phyloP scores from a whole-genome alignment of 2,113 vertebrate species.

The Steatornis caripensis region DNA sequence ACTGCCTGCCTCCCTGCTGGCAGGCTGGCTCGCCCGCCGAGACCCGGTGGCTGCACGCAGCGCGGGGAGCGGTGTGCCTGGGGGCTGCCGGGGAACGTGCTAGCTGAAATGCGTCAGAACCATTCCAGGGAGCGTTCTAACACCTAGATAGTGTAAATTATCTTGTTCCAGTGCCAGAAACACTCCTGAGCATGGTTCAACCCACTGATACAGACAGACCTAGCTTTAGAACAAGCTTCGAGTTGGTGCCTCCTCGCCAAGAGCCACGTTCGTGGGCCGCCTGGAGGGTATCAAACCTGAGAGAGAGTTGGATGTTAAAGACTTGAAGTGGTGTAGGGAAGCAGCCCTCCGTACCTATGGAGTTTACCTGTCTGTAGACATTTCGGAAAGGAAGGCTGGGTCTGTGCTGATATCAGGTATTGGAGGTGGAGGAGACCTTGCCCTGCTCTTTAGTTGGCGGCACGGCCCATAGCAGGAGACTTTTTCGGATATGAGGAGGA shows the following conservation, averaged over 20 bases:
- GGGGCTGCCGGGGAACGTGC: neutral
- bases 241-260: neutral
- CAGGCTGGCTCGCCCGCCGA: neutral
- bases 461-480: neutral
- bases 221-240: neutral
- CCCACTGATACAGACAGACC: neutral
- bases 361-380: fast-evolving
- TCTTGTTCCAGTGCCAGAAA: neutral
- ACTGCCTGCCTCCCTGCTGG: no score
- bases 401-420: neutral
- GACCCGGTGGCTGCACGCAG: neutral
- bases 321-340: neutral
- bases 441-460: neutral
- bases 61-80: neutral
- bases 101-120: neutral
- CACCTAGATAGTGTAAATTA: neutral
- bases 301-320: neutral
- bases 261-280: neutral
- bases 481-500: neutral
- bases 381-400: neutral
- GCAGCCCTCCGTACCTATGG: fast-evolving
- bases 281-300: neutral
- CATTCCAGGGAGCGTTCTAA: neutral
- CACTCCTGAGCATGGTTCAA: neutral
- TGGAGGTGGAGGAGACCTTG: neutral